phyloP scores from a whole-genome alignment of 2,888 invertebrate species.

The Sarcophaga caerulescens region DNA sequence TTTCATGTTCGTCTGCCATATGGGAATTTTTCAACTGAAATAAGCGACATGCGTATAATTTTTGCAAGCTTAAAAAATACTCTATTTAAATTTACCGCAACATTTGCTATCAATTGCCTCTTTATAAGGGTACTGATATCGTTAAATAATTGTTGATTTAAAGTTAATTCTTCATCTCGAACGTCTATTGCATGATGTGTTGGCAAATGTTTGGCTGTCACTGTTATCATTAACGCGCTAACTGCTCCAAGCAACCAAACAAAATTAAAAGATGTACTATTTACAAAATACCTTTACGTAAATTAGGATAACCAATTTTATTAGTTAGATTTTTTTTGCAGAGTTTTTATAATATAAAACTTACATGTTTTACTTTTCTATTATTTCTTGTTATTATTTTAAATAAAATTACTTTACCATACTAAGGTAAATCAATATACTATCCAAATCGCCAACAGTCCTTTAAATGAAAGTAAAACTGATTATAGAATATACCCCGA shows the following conservation, averaged over 20 bases:
- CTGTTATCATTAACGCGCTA: constrained; percentile 34
- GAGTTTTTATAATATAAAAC: not conserved
- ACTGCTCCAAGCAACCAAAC: constrained; percentile 25
- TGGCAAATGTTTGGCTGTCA: constrained; percentile 73
- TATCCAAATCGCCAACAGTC: not conserved
- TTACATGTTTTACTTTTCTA: not conserved
- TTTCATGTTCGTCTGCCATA: constrained; percentile 70
- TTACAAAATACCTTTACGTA: constrained; percentile 13
- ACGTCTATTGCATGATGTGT: constrained; percentile 61
- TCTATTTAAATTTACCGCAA: constrained; percentile 73
- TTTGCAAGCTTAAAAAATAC: not conserved
- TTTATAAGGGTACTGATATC: constrained; percentile 83
- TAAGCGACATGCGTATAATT: not conserved
- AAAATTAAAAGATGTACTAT: not conserved
- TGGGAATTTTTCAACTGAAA: constrained; percentile 70
- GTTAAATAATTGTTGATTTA: constrained; percentile 82
- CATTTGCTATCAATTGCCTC: constrained; percentile 78
- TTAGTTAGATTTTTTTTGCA: not conserved
- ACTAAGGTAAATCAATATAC: not conserved
- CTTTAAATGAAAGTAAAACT: constrained; percentile 13
- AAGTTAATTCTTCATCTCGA: constrained; percentile 70
- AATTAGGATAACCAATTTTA: not conserved
- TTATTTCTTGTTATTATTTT: not conserved
- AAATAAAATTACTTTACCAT: not conserved
- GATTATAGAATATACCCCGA: not conserved